A percentile compares a stretch with the other conserved stretches of the same genome.
phyloP scores from a whole-genome alignment of 1,140 invertebrate species.

The Lethrus apterus region DNA sequence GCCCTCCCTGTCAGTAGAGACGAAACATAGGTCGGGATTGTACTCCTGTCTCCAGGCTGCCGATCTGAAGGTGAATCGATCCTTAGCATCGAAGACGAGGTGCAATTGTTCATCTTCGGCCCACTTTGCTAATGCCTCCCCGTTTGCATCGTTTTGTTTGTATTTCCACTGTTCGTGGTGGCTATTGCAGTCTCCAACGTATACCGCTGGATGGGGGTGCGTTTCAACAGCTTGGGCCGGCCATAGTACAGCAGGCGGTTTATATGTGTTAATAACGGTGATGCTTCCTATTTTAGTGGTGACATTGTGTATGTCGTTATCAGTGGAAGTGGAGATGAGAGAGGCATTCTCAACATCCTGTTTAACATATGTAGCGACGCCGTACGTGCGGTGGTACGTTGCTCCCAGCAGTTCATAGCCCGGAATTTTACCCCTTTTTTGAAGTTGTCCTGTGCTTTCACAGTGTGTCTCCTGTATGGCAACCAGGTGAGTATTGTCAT shows the following conservation, averaged over 20 bases:
- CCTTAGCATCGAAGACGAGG: constrained; percentile 17
- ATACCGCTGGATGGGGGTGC: constrained; percentile 13
- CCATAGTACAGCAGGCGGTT: constrained; percentile 14
- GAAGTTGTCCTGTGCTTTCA: too few species aligned
- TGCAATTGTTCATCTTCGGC: constrained; percentile 16
- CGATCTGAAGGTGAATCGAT: constrained; percentile 13
- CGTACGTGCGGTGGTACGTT: constrained; percentile 13
- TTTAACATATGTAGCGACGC: constrained; percentile 14
- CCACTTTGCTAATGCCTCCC: constrained; percentile 4
- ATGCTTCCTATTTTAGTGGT: constrained; percentile 16
- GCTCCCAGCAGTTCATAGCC: too few species aligned
- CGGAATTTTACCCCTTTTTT: too few species aligned
- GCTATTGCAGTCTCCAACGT: constrained; percentile 20
- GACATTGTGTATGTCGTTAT: constrained; percentile 13
- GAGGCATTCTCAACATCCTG: constrained; percentile 14
- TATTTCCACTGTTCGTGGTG: constrained; percentile 20
- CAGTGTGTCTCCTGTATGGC: not conserved
- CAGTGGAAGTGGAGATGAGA: constrained; percentile 14
- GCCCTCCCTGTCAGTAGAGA: constrained; percentile 1
- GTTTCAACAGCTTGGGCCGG: constrained; percentile 12
- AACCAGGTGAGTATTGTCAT: not conserved
- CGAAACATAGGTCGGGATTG: constrained; percentile 21
- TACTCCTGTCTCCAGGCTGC: constrained; percentile 13
- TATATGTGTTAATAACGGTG: constrained; percentile 16
- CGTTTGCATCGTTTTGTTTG: constrained; percentile 10